These are phyloP conservation scores for Morus bassanus DNA, from an alignment of 2,797 vertebrate species.

Conservation along the genomic window DNA sequence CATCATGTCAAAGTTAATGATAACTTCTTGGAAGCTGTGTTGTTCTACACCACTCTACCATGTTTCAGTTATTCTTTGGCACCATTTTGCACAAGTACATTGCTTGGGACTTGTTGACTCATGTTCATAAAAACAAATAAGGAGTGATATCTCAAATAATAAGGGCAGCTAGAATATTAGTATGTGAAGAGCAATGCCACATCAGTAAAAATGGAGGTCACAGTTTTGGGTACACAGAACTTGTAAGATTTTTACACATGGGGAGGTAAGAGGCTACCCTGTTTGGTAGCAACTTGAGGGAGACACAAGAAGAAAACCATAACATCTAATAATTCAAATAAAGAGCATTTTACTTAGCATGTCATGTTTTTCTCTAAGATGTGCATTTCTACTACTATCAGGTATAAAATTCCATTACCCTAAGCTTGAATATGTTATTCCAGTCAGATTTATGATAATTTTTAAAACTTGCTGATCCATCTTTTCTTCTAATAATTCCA, in stretches of 20 bases:
- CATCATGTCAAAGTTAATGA: not conserved
- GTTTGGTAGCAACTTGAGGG: not conserved
- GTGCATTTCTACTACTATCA: not conserved
- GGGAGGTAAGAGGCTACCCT: not conserved
- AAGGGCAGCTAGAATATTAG: conserved; percentile 46
- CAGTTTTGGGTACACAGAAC: conserved; percentile 21
- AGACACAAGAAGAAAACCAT: not conserved
- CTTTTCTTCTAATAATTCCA: not conserved
- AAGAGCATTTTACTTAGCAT: not conserved
- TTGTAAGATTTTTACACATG: fast-evolving
- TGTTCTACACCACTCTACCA: not conserved
- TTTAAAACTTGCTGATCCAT: not conserved
- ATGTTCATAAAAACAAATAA: conserved; percentile 37
- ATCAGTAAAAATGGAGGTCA: conserved; percentile 75
- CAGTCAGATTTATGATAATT: not conserved
- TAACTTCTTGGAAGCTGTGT: not conserved
- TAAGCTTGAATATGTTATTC: not conserved
- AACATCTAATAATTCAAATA: not conserved
- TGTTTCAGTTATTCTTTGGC: not conserved
- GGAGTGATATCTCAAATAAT: not conserved
- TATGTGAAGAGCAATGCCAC: conserved; percentile 64
- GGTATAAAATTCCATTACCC: not conserved
- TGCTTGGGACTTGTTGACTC: conserved; percentile 19
- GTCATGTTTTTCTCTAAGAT: not conserved
- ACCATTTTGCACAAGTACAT: not conserved